phyloP scores from a whole-genome alignment of 1,140 invertebrate species.

The Scaptomyza hsui region DNA sequence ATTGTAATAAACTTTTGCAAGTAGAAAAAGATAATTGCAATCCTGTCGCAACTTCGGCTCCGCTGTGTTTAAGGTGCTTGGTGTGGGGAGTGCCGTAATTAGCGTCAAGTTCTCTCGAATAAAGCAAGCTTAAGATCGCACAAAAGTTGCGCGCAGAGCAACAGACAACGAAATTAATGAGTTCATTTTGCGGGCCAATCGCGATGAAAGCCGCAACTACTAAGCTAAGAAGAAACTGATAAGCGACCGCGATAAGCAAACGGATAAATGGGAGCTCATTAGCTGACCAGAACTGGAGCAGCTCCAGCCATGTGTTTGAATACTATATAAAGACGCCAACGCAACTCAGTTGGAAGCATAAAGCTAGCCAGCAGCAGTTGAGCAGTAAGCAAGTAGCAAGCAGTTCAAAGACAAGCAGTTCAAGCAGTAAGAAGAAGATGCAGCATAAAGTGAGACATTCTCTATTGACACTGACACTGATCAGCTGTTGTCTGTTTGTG shows the following conservation, averaged over 20 bases:
- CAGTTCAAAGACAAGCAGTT: not conserved
- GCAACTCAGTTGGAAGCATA: not conserved
- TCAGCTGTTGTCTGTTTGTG: conserved; percentile 8
- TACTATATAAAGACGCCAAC: conserved; percentile 47
- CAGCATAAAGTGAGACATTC: not conserved
- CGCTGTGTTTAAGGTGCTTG: not conserved
- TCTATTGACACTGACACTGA: not conserved
- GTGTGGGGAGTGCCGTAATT: conserved; percentile 9
- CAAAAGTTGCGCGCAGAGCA: conserved; percentile 37
- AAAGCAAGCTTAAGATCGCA: conserved; percentile 17
- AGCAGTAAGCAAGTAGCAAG: not conserved
- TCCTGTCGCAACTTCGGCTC: too few relatives aligned
- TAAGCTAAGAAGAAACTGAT: conserved; percentile 39
- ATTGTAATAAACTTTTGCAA: too few relatives aligned
- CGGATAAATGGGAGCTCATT: conserved; percentile 57
- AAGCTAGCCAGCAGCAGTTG: not conserved
- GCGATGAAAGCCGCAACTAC: conserved; percentile 56
- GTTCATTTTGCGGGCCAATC: conserved; percentile 33
- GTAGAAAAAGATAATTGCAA: too few relatives aligned
- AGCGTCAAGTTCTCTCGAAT: conserved; percentile 11
- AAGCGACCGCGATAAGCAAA: conserved; percentile 47
- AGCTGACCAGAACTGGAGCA: conserved; percentile 17
- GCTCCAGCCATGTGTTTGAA: not conserved
- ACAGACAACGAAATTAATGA: conserved; percentile 52
- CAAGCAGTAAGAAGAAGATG: conserved; percentile 2